Base-by-base conservation (phyloP, 2,888 invertebrate species). In the Apodemia zela region DNA sequence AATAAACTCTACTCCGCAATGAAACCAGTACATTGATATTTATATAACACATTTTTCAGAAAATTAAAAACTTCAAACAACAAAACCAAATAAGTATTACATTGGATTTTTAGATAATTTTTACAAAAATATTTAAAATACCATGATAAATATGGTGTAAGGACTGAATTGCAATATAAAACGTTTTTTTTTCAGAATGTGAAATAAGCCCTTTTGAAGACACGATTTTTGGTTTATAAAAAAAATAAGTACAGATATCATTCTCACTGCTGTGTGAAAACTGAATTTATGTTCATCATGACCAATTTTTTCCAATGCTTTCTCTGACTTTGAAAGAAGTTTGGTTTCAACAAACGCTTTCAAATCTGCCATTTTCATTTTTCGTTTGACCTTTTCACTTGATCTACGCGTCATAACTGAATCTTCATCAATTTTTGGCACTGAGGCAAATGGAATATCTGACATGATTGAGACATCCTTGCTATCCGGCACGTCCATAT, bases 331-430 rank as follows among this genome's bases (percentile, higher is more conserved):
- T 0, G 97, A 98, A 64, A 98, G 92, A 73, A 98, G 89, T 84
- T 97, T 97, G 0, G 97, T 97, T 82, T 98, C 98, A 17, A 98
- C 97, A 75, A 98, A 98, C 1, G 97, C 96, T 81, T 96, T 95
- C 47, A 98, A 84, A 78, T 98, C 98, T 0, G 97, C 95, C 94
- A 98, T 98, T 91, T 98, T 97, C 93, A 97, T 97, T 78, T 96
- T 94, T 62, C 95, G 95, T 81, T 97, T 97, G 10, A 94, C 93
- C 81, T 97, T 97, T 77, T 97, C 97, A 76, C 97, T 97, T 1
- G 95, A 94, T 54, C 96, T 90, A 70, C 97, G 76, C 1, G 77
- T 78, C 80, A 92, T 92, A 0, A 80, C 67, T 4, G 72, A 76
- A 18, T 92, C 91, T 66, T 92, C 92, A 49, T 92, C 92, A 1